Base-by-base conservation (phyloP, 2,888 invertebrate genomes). In the Cephus pulcher region DNA sequence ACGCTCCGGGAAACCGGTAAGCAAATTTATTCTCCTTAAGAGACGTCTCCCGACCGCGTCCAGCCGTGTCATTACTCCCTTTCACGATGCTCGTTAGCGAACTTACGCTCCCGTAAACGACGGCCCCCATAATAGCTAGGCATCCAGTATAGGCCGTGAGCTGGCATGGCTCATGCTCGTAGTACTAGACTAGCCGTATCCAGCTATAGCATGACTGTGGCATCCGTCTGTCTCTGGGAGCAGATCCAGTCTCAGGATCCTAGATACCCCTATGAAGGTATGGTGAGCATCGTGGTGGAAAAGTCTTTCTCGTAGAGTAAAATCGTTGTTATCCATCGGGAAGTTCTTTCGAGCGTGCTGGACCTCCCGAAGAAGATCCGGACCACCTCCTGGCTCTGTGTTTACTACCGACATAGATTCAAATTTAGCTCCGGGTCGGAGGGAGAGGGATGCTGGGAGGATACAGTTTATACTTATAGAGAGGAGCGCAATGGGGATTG, bases 41-140 rank as follows among this genome's bases (percentile, higher is more conserved):
- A 82, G 82, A 85, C 83, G 84, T 82, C 85, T 85, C 85, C 85
- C 85, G 86, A 87, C 86, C 88, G 86, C 88, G 88, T 88, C 88
- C 86, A 86, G 86, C 86, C 86, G 85, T 89, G 88, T 89, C 89
- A 88, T 89, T 89, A 89, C 88, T 88, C 88, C 87, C 86, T 88
- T 89, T 89, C 88, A 87, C 85, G 88, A 86, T 86, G 82, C 89
- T 89, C 88, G 88, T 89, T 89, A 89, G 86, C 69, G 69, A 71
- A 71, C 71, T 71, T 71, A 71, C 71, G 71, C 71, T 71, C 71
- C 71, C 71, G 71, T 71, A 71, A 71, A 71, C 71, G 71, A 71
- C 34, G 71, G 71, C 33, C 34, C 71, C 71, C 34, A 12, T 71
- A 71, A 71, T 71, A 34, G 71, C 33, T 34, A 71, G 71, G 71